A percentile compares a stretch with the other conserved stretches of the same genome.
Evolutionary conservation across 2,797 vertebrate genomes (phyloP).

Genomic region (Tragopan temminckii): DNA sequence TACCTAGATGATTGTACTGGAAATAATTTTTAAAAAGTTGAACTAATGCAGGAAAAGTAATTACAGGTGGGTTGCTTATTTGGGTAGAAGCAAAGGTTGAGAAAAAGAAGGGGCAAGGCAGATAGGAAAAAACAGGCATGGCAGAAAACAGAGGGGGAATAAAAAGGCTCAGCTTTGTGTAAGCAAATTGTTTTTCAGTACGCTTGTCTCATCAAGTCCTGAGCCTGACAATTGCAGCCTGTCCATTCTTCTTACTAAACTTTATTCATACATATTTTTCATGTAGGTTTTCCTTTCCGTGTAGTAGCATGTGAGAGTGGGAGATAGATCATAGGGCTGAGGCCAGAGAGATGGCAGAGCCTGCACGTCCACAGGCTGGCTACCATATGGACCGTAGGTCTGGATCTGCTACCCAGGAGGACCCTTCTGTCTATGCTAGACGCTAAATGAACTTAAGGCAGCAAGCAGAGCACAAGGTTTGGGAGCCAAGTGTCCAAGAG

Average conservation of each 20-base stretch:
- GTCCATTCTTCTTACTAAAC: neutral
- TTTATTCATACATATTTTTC: neutral
- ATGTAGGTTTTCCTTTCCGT: neutral
- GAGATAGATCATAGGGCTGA: neutral
- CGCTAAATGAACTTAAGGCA: neutral
- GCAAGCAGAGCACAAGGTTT: neutral
- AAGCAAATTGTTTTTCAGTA: neutral
- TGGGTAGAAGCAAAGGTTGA: neutral
- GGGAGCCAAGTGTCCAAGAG: neutral
- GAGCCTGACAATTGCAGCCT: neutral
- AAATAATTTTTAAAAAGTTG: neutral
- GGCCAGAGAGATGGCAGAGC: neutral
- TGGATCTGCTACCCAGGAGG: neutral
- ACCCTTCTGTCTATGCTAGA: neutral
- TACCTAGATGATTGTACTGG: rapidly evolving
- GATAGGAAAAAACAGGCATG: neutral
- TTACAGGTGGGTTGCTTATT: neutral
- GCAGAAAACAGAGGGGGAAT: neutral
- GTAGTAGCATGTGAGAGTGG: rapidly evolving
- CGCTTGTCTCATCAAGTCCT: neutral
- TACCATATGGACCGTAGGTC: neutral
- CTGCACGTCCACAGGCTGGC: neutral
- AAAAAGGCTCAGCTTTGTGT: neutral
- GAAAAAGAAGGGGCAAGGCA: neutral
- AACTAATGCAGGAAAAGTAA: neutral